Conservation (phyloP, 2,797 vertebrate species). For the Myripristis murdjan region DNA sequence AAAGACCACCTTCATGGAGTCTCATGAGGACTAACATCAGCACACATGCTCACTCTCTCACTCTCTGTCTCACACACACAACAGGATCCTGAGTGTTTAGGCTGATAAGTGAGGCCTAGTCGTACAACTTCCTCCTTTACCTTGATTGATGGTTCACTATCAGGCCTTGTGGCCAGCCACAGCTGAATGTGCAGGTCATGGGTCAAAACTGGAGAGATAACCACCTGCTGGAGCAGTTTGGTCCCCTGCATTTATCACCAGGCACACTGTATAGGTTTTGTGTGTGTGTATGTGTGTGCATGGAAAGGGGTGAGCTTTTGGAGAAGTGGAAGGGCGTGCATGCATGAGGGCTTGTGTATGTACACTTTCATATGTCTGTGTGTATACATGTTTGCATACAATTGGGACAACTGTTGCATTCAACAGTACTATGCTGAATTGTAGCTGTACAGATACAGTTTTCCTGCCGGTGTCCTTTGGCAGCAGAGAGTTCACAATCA, state of each 20-base stretch:
- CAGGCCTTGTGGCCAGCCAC: constrained; percentile 52
- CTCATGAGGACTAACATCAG: constrained; percentile 51
- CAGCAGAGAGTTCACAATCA: too few relatives aligned
- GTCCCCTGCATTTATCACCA: constrained; percentile 41
- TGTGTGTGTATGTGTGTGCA: constrained; percentile 4
- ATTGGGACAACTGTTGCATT: too few relatives aligned
- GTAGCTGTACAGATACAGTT: too few relatives aligned
- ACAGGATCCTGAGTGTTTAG: constrained; percentile 44
- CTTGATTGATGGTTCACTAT: constrained; percentile 74
- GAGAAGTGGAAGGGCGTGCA: too few relatives aligned
- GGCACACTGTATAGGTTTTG: constrained; percentile 22
- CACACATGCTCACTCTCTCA: constrained; percentile 12
- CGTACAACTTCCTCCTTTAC: constrained; percentile 69
- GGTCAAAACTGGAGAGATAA: constrained; percentile 79
- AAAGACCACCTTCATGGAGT: constrained; percentile 59
- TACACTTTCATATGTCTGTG: too few relatives aligned
- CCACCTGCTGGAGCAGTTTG: constrained; percentile 74
- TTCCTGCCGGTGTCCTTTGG: too few relatives aligned
- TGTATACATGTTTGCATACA: too few relatives aligned
- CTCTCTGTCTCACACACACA: constrained; percentile 19
- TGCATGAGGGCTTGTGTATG: too few relatives aligned
- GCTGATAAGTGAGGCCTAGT: constrained; percentile 69
- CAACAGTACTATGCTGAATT: too few relatives aligned
- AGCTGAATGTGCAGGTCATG: constrained; percentile 67
- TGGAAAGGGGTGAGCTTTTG: too few relatives aligned